Evolutionary conservation across 2,797 vertebrate genomes (phyloP).

Genomic region (Poecilia wingei): DNA sequence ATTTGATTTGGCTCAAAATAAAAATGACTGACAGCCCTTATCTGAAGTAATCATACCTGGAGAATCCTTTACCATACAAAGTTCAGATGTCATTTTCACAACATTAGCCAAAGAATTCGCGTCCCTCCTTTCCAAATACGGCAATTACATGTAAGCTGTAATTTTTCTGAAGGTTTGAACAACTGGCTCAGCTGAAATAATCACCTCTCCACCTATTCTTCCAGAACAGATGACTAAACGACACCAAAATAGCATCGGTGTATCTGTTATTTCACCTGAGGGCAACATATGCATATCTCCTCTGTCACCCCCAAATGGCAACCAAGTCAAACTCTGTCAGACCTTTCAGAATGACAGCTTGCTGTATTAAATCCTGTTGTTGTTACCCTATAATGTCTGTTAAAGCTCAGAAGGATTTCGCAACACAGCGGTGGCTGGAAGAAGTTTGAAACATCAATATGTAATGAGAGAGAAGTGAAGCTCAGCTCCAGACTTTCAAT

Average conservation of each 20-base stretch:
- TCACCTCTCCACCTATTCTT: background rate
- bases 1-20: too few species aligned
- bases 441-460: background rate
- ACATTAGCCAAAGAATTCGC: background rate
- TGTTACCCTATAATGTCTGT: background rate
- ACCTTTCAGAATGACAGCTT: background rate
- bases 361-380: background rate
- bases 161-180: background rate
- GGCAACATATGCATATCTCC: background rate
- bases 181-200: background rate
- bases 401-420: background rate
- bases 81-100: background rate
- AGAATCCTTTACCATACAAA: background rate
- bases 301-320: background rate
- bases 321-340: background rate
- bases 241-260: background rate
- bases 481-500: background rate
- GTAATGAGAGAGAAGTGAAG: background rate
- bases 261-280: background rate
- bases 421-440: background rate
- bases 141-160: background rate
- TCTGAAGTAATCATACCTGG: background rate
- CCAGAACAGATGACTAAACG: background rate
- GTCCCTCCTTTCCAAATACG: background rate
- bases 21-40: too few species aligned